Evolutionary conservation across 1,140 invertebrate species (phyloP), one percentile per base, ranked within the genome.

Genomic region (Melanaphis sacchari): DNA sequence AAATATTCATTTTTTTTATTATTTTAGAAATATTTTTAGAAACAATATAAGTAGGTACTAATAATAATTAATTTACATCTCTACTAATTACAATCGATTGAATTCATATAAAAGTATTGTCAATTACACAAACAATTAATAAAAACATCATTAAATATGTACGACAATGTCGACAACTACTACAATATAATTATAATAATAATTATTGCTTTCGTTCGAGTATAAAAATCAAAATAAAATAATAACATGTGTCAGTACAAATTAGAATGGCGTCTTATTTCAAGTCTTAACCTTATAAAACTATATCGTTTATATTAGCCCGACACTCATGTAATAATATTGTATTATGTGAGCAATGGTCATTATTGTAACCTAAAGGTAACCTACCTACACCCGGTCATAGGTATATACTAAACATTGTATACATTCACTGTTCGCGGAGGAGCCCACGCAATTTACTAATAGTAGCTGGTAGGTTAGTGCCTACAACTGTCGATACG

Each of bases 261-360:
- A 76, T 76, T 76, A 76, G 59, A 76, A 76, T n/a, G n/a, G 59
- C 59, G 15, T 76, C 59, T 76, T 18, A 76, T 76, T 76, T 76
- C 59, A 76, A 76, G 59, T 76, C n/a, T 66, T 76, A 76, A 76
- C 59, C 59, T n/a, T 76, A 76, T n/a, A 76, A n/a, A 76, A 76
- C 59, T 76, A n/a, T n/a, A 76, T n/a, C 59, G 59, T 76, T 76
- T 76, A n/a, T 76, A 76, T n/a, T 76, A n/a, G 31, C 59, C 59
- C 31, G 15, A 76, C 59, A 66, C 59, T 76, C 11, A 0, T 76
- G 59, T 76, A 76, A 76, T 76, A 76, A 76, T 76, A 76, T 76
- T 76, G 31, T 76, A 15, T 76, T 76, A 76, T 76, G 31, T 18
- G 59, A 76, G 59, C 59, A 76, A 76, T 76, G n/a, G 11, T 5